These are phyloP conservation scores for Thermophis baileyi DNA, from an alignment of 2,113 vertebrate species.

Conservation along the genomic window DNA sequence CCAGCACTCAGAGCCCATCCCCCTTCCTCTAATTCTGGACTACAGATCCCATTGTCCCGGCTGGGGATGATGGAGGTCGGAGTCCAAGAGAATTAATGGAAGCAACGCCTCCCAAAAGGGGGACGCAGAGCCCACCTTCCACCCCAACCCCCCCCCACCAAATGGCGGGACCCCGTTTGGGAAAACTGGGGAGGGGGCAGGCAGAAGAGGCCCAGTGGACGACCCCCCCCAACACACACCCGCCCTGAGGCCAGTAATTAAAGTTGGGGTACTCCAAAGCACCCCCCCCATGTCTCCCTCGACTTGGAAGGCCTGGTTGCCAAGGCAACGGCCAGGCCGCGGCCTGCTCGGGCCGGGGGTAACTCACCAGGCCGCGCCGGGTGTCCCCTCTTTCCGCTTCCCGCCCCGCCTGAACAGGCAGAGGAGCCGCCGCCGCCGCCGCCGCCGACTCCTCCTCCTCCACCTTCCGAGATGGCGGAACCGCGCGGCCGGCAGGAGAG, in stretches of 20 bases:
- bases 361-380: conserved; percentile 4
- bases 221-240: too few species aligned
- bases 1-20: background rate
- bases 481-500: background rate
- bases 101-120: background rate
- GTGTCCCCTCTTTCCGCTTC: background rate
- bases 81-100: background rate
- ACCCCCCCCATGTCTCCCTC: background rate
- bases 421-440: background rate
- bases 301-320: background rate
- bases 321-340: background rate
- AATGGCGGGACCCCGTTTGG: background rate
- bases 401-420: conserved; percentile 20
- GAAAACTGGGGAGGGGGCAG: background rate
- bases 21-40: background rate
- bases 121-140: background rate
- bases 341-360: too few species aligned
- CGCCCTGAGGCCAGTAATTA: background rate
- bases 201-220: background rate
- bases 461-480: conserved; percentile 5
- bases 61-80: background rate
- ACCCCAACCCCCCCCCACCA: background rate
- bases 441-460: background rate
- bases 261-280: background rate
- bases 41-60: background rate